phyloP scores from a whole-genome alignment of 1,140 invertebrate genomes.

The Cheumatopsyche charites region DNA sequence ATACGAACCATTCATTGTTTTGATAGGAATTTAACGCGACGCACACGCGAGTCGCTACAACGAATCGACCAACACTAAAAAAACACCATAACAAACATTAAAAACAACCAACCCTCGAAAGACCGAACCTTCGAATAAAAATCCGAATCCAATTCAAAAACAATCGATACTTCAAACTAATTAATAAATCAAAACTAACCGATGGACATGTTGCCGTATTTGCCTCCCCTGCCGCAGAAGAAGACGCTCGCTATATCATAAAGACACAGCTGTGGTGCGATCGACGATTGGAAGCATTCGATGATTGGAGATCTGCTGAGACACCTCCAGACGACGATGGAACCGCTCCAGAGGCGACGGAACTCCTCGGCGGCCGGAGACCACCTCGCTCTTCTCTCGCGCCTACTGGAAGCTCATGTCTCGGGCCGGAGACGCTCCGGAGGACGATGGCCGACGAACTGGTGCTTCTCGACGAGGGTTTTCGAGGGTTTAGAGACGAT shows the following conservation, averaged over 20 bases:
- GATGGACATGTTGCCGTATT: conserved; percentile 44
- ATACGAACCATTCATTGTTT: conserved; percentile 1
- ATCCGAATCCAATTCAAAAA: neutral
- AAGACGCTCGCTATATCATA: conserved; percentile 37
- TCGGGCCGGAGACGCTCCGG: neutral
- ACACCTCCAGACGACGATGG: neutral
- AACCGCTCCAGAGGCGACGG: too few relatives aligned
- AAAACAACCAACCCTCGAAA: neutral
- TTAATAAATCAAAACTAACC: conserved; percentile 35
- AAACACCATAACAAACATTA: neutral
- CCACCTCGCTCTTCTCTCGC: neutral
- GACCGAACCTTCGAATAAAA: neutral
- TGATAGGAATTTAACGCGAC: neutral
- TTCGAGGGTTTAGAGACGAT: neutral
- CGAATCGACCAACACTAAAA: neutral
- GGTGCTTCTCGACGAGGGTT: neutral
- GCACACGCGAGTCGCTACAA: conserved; percentile 9
- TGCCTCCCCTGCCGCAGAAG: conserved; percentile 13
- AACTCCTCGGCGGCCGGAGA: too few relatives aligned
- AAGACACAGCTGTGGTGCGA: conserved; percentile 22
- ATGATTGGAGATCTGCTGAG: neutral
- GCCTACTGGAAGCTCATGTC: neutral
- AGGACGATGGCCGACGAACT: neutral
- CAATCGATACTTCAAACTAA: neutral
- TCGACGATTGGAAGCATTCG: conserved; percentile 20